These are phyloP conservation scores for Nemapogon koenigi DNA, from an alignment of 2,888 invertebrate genomes.

Conservation along the genomic window DNA sequence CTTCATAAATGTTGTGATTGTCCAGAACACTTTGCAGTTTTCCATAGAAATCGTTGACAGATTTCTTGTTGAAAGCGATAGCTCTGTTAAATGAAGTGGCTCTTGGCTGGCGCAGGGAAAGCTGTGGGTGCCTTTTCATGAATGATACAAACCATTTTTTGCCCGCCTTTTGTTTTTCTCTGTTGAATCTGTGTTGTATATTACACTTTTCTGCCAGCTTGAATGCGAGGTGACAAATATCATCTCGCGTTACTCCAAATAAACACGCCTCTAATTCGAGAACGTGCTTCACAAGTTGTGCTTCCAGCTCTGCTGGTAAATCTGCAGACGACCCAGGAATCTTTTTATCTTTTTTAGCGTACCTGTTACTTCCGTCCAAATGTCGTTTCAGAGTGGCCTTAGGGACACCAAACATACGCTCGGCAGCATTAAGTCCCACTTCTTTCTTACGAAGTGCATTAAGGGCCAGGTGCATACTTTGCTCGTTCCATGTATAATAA, in stretches of 20 bases:
- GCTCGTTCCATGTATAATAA: too few species aligned
- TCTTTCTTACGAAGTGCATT: too few species aligned
- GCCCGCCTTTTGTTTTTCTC: slow-evolving; percentile 6
- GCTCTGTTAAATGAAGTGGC: slow-evolving; percentile 11
- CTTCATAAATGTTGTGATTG: too few species aligned
- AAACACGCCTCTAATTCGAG: not conserved
- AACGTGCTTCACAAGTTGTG: not conserved
- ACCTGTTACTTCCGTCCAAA: not conserved
- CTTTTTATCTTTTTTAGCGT: not conserved
- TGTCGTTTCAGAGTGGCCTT: not conserved
- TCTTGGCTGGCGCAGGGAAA: slow-evolving; percentile 7
- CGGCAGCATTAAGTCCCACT: not conserved
- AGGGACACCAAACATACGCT: not conserved
- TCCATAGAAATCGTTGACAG: not conserved
- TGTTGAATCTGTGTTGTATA: slow-evolving; percentile 9
- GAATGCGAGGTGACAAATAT: slow-evolving; percentile 5
- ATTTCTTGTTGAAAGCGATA: slow-evolving; percentile 10
- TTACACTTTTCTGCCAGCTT: slow-evolving; percentile 10
- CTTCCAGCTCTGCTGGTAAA: not conserved
- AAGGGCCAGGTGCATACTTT: too few species aligned
- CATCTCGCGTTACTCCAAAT: not conserved
- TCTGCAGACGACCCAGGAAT: not conserved
- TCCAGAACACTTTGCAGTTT: too few species aligned
- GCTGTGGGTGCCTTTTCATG: slow-evolving; percentile 8
- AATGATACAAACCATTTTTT: slow-evolving; percentile 8